These are phyloP conservation scores for Naja naja DNA, from an alignment of 2,113 vertebrate genomes.

Conservation along the genomic window DNA sequence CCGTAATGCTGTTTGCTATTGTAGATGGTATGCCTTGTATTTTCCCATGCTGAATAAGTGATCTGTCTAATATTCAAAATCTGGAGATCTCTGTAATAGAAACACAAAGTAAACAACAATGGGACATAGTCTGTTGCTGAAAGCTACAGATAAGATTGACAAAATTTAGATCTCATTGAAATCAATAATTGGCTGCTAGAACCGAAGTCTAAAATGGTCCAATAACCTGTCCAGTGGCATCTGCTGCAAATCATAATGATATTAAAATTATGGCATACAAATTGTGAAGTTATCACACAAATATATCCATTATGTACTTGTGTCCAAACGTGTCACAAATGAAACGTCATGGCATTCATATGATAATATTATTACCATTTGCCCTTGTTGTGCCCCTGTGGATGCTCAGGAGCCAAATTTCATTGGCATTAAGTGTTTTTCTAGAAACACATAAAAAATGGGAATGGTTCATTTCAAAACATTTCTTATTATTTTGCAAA, in stretches of 20 bases:
- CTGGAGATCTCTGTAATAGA: neutral
- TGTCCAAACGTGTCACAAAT: neutral
- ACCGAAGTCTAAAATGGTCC: neutral
- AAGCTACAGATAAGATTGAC: neutral
- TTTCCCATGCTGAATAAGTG: neutral
- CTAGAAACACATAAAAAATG: neutral
- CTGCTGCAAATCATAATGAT: neutral
- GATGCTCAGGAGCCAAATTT: neutral
- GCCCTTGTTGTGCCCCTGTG: neutral
- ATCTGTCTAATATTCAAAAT: neutral
- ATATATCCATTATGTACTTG: neutral
- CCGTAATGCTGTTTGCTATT: neutral
- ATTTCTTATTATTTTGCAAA: neutral
- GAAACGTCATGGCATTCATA: neutral
- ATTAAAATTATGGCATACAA: neutral
- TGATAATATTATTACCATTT: neutral
- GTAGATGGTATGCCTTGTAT: conserved; percentile 1
- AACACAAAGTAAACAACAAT: neutral
- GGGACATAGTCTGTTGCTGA: neutral
- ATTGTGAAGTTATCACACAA: neutral
- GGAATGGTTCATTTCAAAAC: neutral
- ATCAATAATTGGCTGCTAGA: neutral
- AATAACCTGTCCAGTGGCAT: neutral
- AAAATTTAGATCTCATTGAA: neutral
- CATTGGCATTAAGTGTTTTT: neutral